Evolutionary conservation across 2,888 invertebrate species (phyloP), one percentile per base, ranked within the genome.

Genomic region (Mythimna ferrago): DNA sequence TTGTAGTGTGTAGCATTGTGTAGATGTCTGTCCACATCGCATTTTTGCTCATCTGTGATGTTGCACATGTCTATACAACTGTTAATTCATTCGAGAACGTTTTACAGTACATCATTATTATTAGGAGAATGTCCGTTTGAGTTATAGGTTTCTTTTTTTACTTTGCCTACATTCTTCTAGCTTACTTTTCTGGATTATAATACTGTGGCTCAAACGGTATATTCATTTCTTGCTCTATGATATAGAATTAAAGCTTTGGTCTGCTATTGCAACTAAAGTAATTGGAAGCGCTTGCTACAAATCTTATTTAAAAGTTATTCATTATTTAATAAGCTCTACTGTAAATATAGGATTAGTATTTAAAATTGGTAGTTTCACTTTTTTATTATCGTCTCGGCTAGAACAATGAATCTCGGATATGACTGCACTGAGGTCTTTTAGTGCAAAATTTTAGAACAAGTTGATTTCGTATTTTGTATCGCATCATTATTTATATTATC

Each of bases 11-110:
- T 83, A 87, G 90, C 91, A 92, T 96, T 95, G 91, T 91, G 89
- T 92, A 95, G 96, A 96, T 91, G 95, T 96, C 95, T 94, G 96
- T 87, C 90, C 83, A 94, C 96, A 96, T 96, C 96, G 95, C 90
- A 71, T 69, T 71, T 79, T 35, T 21, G 54, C 65, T 35, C 26
- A 76, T 74, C 6, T 80, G 90, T 94, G 96, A 96, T 96, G 96
- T 92, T 90, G 93, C 95, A 95, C 96, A 96, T 95, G 96, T 96
- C 95, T 95, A 92, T 89, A 90, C 91, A 93, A 96, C 92, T 91
- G 92, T 91, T 90, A 80, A 76, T 79, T 77, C 67, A 81, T 83
- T 85, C 57, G 41, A 80, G 80, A 76, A 87, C 82, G 80, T 83
- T 79, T 73, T 44, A 66, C 21, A 72, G 75, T 80, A 77, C 71